Base-by-base conservation (phyloP, 2,888 invertebrate genomes). In the Andricus curvator region DNA sequence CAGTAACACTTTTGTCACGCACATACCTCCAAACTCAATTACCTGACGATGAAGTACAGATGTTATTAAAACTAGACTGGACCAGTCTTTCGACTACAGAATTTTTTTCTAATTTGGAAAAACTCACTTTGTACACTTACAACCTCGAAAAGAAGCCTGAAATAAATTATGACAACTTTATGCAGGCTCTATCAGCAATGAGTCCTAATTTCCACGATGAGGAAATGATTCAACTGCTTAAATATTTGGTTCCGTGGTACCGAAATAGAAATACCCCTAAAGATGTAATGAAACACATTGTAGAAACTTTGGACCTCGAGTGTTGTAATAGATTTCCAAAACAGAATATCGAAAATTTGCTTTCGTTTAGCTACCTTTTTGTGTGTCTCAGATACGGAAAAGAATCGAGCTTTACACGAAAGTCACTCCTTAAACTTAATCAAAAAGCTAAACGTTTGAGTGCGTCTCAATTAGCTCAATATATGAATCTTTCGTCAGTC, bases 81-180 rank as follows among this genome's bases (percentile, higher is more conserved):
- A 22, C n/a, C 17, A 15, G 33, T n/a, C 20, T 74, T 29, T 33
- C 56, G n/a, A 2, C 74, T 56, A 2, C 29, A 74, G 74, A 74
- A 74, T 74, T 74, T 11, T 6, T 74, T 37, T 11, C n/a, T 37
- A 37, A 74, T 56, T 74, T 74, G 37, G 37, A 56, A 74, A 74
- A 60, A 37, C 56, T 74, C n/a, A 6, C 20, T 9, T 1, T 51
- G 8, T 70, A 51, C 13, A 33, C 8, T 11, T 11, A 13, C 56
- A 74, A 56, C 4, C 11, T n/a, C 9, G 29, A 56, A 15, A 4
- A n/a, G 17, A 56, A 20, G 20, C 74, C 22, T 51, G 33, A 56
- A n/a, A 74, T 74, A 15, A 51, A 74, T 56, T n/a, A 56, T 51
- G 56, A 74, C 20, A 74, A 56, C 33, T 5, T 74, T 74, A 4